Evolutionary conservation across 2,113 vertebrate species (phyloP).

Genomic region (Myotis lucifugus): DNA sequence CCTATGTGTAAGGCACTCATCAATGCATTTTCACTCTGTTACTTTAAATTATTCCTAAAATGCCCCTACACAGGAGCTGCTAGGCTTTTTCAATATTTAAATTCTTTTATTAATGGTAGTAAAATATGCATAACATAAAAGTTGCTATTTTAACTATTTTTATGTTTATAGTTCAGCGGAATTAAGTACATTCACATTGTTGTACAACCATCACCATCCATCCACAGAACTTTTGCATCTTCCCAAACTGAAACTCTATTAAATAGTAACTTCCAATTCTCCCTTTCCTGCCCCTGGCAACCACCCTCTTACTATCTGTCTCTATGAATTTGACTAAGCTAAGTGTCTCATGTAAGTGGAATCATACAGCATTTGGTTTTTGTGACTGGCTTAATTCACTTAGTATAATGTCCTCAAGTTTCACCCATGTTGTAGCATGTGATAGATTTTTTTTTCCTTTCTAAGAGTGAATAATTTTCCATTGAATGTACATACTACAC

Average conservation of each 20-base stretch:
- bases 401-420: not conserved
- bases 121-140: not conserved
- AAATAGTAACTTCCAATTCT: not conserved
- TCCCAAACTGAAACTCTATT: not conserved
- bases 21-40: not conserved
- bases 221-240: not conserved
- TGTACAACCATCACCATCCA: too few species aligned
- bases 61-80: not conserved
- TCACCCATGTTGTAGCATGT: not conserved
- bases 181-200: not conserved
- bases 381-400: not conserved
- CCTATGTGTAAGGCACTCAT: not conserved
- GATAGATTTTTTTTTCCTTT: not conserved
- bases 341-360: not conserved
- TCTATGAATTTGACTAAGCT: not conserved
- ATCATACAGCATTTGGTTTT: not conserved
- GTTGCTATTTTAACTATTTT: not conserved
- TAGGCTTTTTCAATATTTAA: not conserved
- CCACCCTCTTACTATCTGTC: not conserved
- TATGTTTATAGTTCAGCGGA: not conserved
- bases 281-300: rapidly evolving
- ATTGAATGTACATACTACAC: not conserved
- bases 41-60: not conserved
- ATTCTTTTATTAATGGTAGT: not conserved
- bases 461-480: not conserved